Base-by-base conservation (phyloP, 2,888 invertebrate species). In the Phyllotreta striolata region DNA sequence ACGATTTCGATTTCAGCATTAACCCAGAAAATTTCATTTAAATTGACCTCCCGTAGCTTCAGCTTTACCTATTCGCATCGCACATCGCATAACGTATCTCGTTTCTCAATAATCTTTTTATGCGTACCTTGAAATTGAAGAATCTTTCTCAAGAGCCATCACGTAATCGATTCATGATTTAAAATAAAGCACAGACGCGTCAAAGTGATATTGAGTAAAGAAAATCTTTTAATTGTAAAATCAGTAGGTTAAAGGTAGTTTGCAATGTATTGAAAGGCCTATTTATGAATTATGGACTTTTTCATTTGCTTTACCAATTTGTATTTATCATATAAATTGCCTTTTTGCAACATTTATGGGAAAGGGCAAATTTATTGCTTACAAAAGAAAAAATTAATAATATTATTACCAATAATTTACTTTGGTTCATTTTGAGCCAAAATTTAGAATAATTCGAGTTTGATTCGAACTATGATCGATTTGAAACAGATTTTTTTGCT, bases 41-140 rank as follows among this genome's bases (percentile, higher is more conserved):
- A 49, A 40, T 49, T 58, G 57, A 58, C 49, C 57, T 49, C 57
- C 14, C 40, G 46, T 58, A 58, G 14, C 24, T 24, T 24, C 24
- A 24, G 24, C 24, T 40, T 49, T 58, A 49, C 24, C 38, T 24
- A 47, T 40, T 37, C 38, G 14, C 13, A 38, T 37, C 38, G 12
- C 34, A 24, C 49, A 39, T 58, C 34, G 47, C 34, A 13, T 52
- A 52, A 52, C 13, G 38, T 38, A 52, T 39, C 39, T 57, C 49
- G 38, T 58, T 58, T 47, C 57, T 34, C 57, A 58, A 58, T 58
- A 58, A 24, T 8, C 14, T 49, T 46, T 58, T 58, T 40, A 58
- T 49, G 49, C 39, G 47, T 38, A 58, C 57, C 57, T 58, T 58
- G 57, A 58, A 58, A 58, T 58, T 58, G 57, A 58, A 44, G 49